Base-by-base conservation (phyloP, 2,888 invertebrate species). In the Mythimna lalbum region DNA sequence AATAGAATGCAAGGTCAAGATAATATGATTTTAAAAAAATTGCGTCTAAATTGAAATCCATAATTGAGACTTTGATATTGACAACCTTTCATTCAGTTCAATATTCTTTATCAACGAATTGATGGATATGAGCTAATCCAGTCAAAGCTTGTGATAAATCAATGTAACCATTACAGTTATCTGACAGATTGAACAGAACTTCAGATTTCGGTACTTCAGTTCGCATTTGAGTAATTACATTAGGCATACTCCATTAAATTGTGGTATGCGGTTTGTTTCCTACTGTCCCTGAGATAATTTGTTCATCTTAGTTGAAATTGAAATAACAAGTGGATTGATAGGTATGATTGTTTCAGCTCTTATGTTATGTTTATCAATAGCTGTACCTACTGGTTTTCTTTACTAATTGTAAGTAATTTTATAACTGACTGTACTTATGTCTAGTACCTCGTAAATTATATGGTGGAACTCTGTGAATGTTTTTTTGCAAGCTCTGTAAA, bases 121-220 rank as follows among this genome's bases (percentile, higher is more conserved):
- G 70, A 76, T 67, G 49, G 10, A 72, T 66, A 21, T 53, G 67
- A 70, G 23, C 19, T 65, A 67, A 68, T 72, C 69, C 72, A 70
- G 56, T 62, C 59, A 31, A 67, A 71, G 50, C 63, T 72, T 50
- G 47, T 27, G 52, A 68, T 68, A 60, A 72, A 57, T 79, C 57
- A 57, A 55, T 43, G 21, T 39, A 60, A 56, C 68, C 57, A 66
- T 81, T 61, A 63, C 6, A 21, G 27, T 65, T 82, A 85, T 79
- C 83, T 39, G n/a, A 17, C 31, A 52, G 53, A 64, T 43, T 49
- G 55, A 64, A 27, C 69, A 59, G 50, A 80, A 47, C 62, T 71
- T 43, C 67, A 63, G 61, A 55, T 55, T 57, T 53, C 1, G 57
- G 43, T 74, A 80, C 85, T 85, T 79, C 80, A 85, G 52, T 78